Base-by-base conservation (phyloP, 2,113 vertebrate genomes). In the Prunella fulvescens region DNA sequence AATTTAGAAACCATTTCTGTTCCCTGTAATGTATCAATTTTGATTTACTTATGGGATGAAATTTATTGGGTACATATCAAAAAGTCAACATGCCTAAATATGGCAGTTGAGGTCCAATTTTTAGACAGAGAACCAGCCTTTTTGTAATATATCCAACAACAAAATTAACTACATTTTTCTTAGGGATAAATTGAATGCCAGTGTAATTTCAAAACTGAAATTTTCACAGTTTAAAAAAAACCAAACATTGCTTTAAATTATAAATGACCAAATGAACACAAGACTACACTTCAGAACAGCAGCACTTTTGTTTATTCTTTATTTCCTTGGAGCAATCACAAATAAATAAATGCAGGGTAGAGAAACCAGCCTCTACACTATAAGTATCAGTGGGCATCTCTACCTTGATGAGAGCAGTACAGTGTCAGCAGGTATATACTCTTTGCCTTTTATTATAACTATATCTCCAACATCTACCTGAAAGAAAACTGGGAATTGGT, bases 391-490 rank as follows among this genome's bases (percentile, higher is more conserved):
- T 84, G 97, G 97, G 96, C 98, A 98, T 98, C 97, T 98, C 97
- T 99, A 99, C 99, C 99, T 99, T 99, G 99, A 99, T 93, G 99
- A 99, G 94, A 99, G 99, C 98, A 99, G 98, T 98, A 99, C 98
- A 98, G 98, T 98, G 98, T 99, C 99, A 98, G 99, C 99, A 97
- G 99, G 99, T 98, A 99, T 98, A 97, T 98, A 99, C 98, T 99
- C 99, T 98, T 98, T 98, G 98, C 98, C 98, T 98, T 99, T 99
- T 98, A 99, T 98, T 99, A 98, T 99, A 99, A 99, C 97, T 99
- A 99, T 98, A 98, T 99, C 99, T 98, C 99, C 99, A 98, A 99
- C 98, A 98, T 98, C 98, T 98, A 99, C 98, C 99, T 99, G 99
- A 98, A 99, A 98, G 98, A 98, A 99, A 98, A 99, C 98, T 98